Evolutionary conservation across 2,797 vertebrate genomes (phyloP).

Genomic region (Lagocephalus sceleratus): DNA sequence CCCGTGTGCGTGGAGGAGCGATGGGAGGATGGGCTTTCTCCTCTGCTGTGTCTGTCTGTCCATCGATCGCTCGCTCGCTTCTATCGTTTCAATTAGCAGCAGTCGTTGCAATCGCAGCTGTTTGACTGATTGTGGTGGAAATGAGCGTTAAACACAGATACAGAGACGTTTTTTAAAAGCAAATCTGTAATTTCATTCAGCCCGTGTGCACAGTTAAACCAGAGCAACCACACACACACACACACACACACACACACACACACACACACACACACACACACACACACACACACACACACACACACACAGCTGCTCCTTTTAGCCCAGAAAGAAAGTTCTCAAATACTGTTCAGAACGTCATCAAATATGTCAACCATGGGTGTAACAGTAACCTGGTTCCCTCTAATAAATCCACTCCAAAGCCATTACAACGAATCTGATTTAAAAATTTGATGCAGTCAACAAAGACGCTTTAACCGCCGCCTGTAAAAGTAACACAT

Average conservation of each 20-base stretch:
- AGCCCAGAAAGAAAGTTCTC: neutral
- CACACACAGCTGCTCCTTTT: neutral
- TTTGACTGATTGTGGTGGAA: conserved; percentile 28
- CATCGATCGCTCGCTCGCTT: neutral
- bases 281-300: no score
- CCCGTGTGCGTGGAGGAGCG: conserved; percentile 6
- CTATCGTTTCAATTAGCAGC: conserved; percentile 14
- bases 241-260: neutral
- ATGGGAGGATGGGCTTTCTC: neutral
- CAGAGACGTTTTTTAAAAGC: conserved; percentile 31
- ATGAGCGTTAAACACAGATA: conserved; percentile 22
- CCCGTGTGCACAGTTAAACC: conserved; percentile 10
- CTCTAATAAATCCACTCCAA: no score
- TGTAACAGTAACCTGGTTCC: neutral
- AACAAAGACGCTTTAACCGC: no score
- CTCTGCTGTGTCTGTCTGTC: conserved; percentile 6
- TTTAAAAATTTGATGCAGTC: no score
- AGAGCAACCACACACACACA: conserved; percentile 5
- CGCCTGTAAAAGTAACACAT: no score
- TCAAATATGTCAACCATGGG: neutral
- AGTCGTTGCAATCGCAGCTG: conserved; percentile 6
- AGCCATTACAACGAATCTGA: no score
- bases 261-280: no score
- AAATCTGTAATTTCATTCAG: conserved; percentile 27
- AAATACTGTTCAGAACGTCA: neutral